Conservation (phyloP, 2,113 vertebrate species). For the Meles meles region DNA sequence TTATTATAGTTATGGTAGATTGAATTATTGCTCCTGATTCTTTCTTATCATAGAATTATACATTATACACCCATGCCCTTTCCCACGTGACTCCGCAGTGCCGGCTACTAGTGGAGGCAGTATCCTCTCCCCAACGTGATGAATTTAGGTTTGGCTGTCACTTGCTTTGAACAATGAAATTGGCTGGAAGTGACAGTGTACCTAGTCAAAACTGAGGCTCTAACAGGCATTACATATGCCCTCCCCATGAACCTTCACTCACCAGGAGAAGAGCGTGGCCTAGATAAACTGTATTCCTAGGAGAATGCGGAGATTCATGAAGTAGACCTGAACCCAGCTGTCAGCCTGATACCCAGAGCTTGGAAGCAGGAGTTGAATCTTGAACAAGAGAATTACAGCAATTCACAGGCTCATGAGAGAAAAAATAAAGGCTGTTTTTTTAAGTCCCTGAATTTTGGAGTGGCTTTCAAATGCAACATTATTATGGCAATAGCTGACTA, state of each 20-base stretch:
- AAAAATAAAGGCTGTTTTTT: constrained; percentile 8
- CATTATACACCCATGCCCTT: not conserved
- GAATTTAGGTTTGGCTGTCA: not conserved
- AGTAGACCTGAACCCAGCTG: not conserved
- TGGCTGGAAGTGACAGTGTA: not conserved
- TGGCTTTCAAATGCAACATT: not conserved
- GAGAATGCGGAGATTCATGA: not conserved
- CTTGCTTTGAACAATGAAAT: not conserved
- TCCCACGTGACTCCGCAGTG: not conserved
- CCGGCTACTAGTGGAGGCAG: not conserved
- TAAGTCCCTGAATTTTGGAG: not conserved
- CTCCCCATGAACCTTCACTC: not conserved
- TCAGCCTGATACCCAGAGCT: not conserved
- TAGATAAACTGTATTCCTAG: not conserved
- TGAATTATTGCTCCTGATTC: not conserved
- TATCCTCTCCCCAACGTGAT: not conserved
- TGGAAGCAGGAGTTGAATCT: not conserved
- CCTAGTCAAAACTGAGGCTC: not conserved
- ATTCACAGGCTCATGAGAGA: not conserved
- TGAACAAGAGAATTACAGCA: not conserved
- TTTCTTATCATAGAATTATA: not conserved
- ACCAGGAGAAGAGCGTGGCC: not conserved
- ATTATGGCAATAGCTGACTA: constrained; percentile 3
- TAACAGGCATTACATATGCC: not conserved
- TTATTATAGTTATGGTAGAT: not conserved